Percentiles rank a stretch among this genome's conserved stretches.
These are phyloP conservation scores for Fabriciana adippe DNA, from an alignment of 2,888 invertebrate genomes.

Conservation along the genomic window DNA sequence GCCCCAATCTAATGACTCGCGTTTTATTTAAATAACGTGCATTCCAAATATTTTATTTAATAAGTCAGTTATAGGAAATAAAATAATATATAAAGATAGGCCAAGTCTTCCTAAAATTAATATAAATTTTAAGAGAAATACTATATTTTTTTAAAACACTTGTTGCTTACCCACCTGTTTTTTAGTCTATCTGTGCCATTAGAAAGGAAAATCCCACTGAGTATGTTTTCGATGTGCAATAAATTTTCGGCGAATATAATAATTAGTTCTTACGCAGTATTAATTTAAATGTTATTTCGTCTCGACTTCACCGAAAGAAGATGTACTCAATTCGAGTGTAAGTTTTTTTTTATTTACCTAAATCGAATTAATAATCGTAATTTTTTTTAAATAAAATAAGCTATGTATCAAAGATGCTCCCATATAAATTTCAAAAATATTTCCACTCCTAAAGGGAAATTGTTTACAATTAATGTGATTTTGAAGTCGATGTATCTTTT, in stretches of 20 bases:
- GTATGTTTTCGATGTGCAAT: constrained; percentile 31
- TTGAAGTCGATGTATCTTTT: too few species aligned
- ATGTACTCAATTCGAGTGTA: neutral
- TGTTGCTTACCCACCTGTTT: constrained; percentile 64
- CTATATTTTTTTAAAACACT: constrained; percentile 46
- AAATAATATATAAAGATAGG: constrained; percentile 30
- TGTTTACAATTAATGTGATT: too few species aligned
- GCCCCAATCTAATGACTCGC: constrained; percentile 23
- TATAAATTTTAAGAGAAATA: constrained; percentile 46
- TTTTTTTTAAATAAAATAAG: too few species aligned
- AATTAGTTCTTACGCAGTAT: constrained; percentile 33
- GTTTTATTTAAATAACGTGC: constrained; percentile 27
- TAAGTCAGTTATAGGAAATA: constrained; percentile 14
- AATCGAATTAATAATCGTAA: too few species aligned
- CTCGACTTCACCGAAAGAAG: neutral
- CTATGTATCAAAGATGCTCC: too few species aligned
- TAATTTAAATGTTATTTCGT: constrained; percentile 23
- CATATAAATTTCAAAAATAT: too few species aligned
- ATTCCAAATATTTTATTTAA: constrained; percentile 31
- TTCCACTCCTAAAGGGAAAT: too few species aligned
- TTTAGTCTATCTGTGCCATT: constrained; percentile 43
- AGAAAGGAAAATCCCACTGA: constrained; percentile 30
- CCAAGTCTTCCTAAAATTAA: constrained; percentile 59
- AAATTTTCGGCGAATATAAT: constrained; percentile 24
- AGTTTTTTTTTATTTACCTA: neutral